Percentiles rank a stretch among this genome's conserved stretches.
Conservation (phyloP, 2,797 vertebrate species). For the Tapera naevia region DNA sequence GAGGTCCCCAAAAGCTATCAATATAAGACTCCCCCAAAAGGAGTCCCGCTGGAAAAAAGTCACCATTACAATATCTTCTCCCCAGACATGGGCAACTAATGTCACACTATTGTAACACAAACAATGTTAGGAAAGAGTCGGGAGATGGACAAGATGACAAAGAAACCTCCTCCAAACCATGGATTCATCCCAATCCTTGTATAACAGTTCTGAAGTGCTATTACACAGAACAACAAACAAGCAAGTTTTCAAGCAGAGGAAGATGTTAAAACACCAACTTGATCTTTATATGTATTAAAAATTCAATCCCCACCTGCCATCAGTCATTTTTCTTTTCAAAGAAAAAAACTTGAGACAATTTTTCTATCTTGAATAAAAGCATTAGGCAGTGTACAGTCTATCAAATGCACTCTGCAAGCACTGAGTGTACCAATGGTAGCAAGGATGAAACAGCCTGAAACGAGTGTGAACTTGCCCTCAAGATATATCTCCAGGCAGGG, state of each 20-base stretch:
- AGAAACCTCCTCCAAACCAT: neutral
- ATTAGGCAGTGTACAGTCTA: neutral
- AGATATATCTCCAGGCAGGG: neutral
- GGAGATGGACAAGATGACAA: neutral
- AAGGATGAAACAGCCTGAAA: neutral
- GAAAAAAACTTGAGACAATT: neutral
- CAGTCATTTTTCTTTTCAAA: slow-evolving; percentile 27
- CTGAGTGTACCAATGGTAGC: neutral
- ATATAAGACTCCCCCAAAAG: neutral
- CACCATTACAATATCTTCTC: neutral
- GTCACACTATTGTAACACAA: neutral
- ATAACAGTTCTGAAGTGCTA: neutral
- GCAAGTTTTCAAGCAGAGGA: slow-evolving; percentile 24
- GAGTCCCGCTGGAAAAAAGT: neutral
- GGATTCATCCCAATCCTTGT: neutral
- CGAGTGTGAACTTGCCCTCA: neutral
- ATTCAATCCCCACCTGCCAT: slow-evolving; percentile 26
- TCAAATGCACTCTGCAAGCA: neutral
- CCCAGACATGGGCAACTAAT: neutral
- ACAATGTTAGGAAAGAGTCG: neutral
- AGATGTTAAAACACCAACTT: slow-evolving; percentile 5
- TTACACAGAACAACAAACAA: slow-evolving; percentile 25
- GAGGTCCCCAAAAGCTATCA: neutral
- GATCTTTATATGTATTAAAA: slow-evolving; percentile 45
- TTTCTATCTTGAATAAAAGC: neutral